These are phyloP conservation scores for Pterocles gutturalis DNA, from an alignment of 2,113 vertebrate species.

Conservation along the genomic window DNA sequence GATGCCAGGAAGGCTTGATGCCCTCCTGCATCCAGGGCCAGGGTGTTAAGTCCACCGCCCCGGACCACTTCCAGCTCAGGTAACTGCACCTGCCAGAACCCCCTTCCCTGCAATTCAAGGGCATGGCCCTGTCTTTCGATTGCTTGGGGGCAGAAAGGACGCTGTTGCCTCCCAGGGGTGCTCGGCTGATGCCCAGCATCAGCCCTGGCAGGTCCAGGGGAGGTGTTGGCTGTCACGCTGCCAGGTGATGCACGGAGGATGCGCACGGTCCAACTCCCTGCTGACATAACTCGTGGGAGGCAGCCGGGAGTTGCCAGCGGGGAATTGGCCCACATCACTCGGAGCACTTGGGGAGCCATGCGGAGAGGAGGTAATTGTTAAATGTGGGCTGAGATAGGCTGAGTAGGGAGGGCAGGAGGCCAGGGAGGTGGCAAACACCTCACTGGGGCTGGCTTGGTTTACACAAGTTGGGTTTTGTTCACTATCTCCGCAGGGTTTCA, in stretches of 20 bases:
- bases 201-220: background rate
- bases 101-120: background rate
- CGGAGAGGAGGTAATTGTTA: constrained; percentile 53
- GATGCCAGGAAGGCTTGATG: background rate
- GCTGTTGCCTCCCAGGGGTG: background rate
- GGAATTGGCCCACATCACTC: constrained; percentile 28
- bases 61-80: background rate
- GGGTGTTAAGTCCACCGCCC: background rate
- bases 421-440: constrained; percentile 54
- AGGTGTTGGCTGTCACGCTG: background rate
- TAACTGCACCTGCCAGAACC: background rate
- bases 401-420: constrained; percentile 39
- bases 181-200: rapidly evolving
- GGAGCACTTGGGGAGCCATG: background rate
- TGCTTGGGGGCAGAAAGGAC: background rate
- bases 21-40: background rate
- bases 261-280: background rate
- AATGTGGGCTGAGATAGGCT: constrained; percentile 64
- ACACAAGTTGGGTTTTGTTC: constrained; percentile 56
- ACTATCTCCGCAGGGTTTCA: background rate
- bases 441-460: constrained; percentile 42
- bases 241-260: background rate
- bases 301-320: constrained; percentile 34
- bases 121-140: background rate
- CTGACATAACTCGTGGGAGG: constrained; percentile 55